Base-by-base conservation (phyloP, 2,113 vertebrate genomes). In the Nipponia nippon region DNA sequence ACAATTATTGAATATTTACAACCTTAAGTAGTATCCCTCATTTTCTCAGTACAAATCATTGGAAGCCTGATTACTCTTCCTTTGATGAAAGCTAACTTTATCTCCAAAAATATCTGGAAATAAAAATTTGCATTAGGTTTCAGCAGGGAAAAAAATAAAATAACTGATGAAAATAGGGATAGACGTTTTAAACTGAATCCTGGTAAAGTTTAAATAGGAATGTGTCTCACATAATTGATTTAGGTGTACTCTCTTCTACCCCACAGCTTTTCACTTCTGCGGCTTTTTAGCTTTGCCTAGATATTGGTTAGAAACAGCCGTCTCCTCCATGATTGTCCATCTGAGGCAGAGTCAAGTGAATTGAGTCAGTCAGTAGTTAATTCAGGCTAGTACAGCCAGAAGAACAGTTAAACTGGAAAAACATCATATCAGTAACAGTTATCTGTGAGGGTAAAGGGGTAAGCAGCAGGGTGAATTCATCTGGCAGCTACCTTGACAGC, bases 141-240 rank as follows among this genome's bases (percentile, higher is more conserved):
- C 30, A 83, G 14, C 7, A 81, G 10, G 9, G 86, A 76, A 59
- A 59, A 56, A 32, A n/a, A 46, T 22, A 40, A 26, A 23, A 2
- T 7, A n/a, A n/a, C n/a, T n/a, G 9, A 66, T 18, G 2, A 47
- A 55, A 85, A 38, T 1, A 56, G 7, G 3, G 4, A 47, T 4
- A 67, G 5, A 42, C 19, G 13, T 55, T 65, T 63, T 59, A 72
- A 5, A 67, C 7, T 50, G 34, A 80, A 59, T 36, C 6, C 67
- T 42, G 7, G 21, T 38, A 20, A 76, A 59, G 16, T 23, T 50
- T 50, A 59, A 63, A 9, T 10, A 61, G 58, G 34, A 75, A n/a
- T 8, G 13, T 9, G 9, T 36, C 22, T 77, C 56, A 38, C 13
- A 26, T 3, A 71, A 21, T 12, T 63, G 9, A n/a, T 34, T 78